Base-by-base conservation (phyloP, 2,797 vertebrate species). In the Xenentodon cancila region DNA sequence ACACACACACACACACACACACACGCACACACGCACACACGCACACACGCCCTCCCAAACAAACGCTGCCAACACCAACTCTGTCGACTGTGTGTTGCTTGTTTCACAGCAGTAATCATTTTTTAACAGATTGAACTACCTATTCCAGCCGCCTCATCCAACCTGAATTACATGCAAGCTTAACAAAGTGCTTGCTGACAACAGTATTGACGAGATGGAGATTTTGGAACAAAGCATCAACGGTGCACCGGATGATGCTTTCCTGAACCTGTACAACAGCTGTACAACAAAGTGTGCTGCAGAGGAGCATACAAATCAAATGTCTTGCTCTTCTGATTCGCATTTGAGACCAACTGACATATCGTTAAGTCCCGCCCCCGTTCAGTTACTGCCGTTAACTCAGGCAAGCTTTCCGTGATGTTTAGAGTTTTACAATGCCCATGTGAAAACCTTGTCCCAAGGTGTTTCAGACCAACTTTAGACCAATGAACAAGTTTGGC, bases 261-360 rank as follows among this genome's bases (percentile, higher is more conserved):
- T 46, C 20, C 27, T 13, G 15, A 59, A 63, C 48, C 18, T 45
- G 27, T 48, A 66, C 9, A 40, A 43, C 51, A 58, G 64, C 57
- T 44, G 53, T 68, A 45, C 19, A n/a, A 32, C 63, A 45, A 44
- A 47, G 37, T 53, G 52, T 64, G 45, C 52, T 60, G 40, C 27
- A 30, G 30, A 8, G 30, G 30, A 30, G 30, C 4, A 30, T 25
- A 30, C 1, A 30, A 30, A 30, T 30, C 30, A 30, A 5, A 30
- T 30, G 4, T 30, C 30, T 30, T 30, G 30, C 30, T 30, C 30
- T 8, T 30, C 30, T 30, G 30, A 30, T 30, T 30, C 30, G 1
- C 7, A 30, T 30, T 30, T 30, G 5, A 1, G 30, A 30, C 30
- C 30, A 5, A 30, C 30, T 30, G 30, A 30, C 30, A 3, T 30